Evolutionary conservation across 2,888 invertebrate genomes (phyloP).

Genomic region (Oscheius myriophilus): DNA sequence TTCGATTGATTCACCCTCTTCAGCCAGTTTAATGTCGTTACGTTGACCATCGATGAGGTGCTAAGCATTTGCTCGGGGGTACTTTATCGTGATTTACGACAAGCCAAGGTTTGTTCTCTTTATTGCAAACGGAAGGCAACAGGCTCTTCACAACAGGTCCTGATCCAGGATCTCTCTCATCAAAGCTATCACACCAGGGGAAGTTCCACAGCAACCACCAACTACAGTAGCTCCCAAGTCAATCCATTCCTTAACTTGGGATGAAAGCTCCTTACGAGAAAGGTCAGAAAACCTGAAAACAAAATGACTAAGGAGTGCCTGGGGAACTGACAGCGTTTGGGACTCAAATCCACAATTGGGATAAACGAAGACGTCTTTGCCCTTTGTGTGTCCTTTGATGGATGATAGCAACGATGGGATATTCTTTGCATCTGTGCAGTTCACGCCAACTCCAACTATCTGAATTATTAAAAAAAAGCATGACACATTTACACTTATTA

Average conservation of each 20-base stretch:
- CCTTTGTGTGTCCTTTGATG: conserved; percentile 3
- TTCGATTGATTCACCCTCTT: no score
- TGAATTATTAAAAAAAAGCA: conserved; percentile 9
- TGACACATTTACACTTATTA: no score
- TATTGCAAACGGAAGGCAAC: conserved; percentile 27
- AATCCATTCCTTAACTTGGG: conserved; percentile 10
- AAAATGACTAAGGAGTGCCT: neutral
- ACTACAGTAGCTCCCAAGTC: conserved; percentile 20
- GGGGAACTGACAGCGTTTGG: neutral
- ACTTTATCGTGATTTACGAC: conserved; percentile 23
- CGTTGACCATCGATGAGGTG: conserved; percentile 22
- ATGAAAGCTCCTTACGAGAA: neutral
- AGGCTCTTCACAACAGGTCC: no score
- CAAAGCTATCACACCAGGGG: neutral
- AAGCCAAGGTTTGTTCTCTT: conserved; percentile 24
- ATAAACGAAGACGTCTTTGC: conserved; percentile 21
- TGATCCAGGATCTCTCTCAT: conserved; percentile 16
- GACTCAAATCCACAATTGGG: conserved; percentile 18
- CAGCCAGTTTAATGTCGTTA: conserved; percentile 25
- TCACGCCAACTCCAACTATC: conserved; percentile 22
- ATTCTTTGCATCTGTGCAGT: conserved; percentile 12
- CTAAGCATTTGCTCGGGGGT: conserved; percentile 29
- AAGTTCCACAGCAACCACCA: conserved; percentile 25
- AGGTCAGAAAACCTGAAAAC: conserved; percentile 4
- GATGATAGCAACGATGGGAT: conserved; percentile 8